Evolutionary conservation across 2,797 vertebrate species (phyloP).

Genomic region (Anguilla marmorata): DNA sequence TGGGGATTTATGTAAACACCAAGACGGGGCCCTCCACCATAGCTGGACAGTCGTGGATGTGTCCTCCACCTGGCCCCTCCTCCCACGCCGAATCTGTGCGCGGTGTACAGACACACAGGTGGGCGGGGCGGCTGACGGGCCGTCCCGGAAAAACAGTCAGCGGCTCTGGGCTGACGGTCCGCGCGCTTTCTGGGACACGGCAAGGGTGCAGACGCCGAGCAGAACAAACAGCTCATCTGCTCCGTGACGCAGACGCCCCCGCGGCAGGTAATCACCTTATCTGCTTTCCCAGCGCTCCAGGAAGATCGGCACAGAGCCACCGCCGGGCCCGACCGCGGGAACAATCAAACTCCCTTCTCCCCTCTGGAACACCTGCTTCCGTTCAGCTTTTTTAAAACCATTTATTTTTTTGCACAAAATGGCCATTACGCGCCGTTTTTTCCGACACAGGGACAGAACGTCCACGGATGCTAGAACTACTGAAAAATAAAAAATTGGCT

Average conservation of each 20-base stretch:
- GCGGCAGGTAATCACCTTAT: conserved; percentile 42
- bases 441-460: background rate
- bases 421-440: background rate
- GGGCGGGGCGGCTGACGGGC: background rate
- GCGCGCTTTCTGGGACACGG: background rate
- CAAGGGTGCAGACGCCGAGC: background rate
- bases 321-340: conserved; percentile 44
- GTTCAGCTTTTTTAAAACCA: conserved; percentile 35
- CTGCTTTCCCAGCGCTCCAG: conserved; percentile 21
- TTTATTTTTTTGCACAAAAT: conserved; percentile 25
- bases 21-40: background rate
- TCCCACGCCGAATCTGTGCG: background rate
- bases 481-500: background rate
- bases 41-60: background rate
- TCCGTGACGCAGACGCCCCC: conserved; percentile 44
- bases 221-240: conserved; percentile 34
- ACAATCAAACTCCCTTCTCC: conserved; percentile 52
- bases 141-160: background rate
- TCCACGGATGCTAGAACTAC: background rate
- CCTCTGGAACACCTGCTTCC: conserved; percentile 44
- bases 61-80: background rate
- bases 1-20: background rate
- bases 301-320: conserved; percentile 47
- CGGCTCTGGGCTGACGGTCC: background rate
- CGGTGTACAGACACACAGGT: background rate